Conservation (phyloP, 2,113 vertebrate species). For the Phyllostomus discolor region DNA sequence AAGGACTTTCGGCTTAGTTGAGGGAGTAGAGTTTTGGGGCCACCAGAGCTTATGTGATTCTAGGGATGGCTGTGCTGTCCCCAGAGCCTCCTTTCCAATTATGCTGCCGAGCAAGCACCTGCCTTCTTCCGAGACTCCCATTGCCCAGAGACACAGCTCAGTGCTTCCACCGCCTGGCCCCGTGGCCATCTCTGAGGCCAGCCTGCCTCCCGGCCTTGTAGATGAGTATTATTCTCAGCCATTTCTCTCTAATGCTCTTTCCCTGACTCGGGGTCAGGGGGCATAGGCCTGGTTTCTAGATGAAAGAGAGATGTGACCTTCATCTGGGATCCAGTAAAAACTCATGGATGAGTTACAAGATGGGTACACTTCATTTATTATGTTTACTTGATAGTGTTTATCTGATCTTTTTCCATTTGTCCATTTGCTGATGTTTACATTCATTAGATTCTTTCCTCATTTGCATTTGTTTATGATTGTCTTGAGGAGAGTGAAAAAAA, state of each 20-base stretch:
- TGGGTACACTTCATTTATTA: neutral
- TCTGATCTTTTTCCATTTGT: neutral
- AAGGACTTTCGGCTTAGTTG: neutral
- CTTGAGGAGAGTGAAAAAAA: neutral
- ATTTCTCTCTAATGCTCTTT: neutral
- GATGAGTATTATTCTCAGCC: neutral
- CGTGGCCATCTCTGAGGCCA: neutral
- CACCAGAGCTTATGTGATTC: neutral
- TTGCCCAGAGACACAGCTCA: neutral
- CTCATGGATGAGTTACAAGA: neutral
- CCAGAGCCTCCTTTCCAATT: conserved; percentile 62
- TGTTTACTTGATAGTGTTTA: neutral
- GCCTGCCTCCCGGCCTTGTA: neutral
- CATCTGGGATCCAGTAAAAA: neutral
- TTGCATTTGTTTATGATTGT: neutral
- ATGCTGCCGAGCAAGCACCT: conserved; percentile 50
- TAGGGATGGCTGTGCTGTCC: conserved; percentile 13
- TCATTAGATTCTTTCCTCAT: neutral
- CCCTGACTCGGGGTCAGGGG: too few species aligned
- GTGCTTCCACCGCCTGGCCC: neutral
- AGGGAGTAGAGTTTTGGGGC: neutral
- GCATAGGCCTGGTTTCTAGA: neutral
- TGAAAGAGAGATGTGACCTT: neutral
- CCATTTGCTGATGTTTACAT: neutral
- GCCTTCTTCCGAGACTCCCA: conserved; percentile 48